These are phyloP conservation scores for Bombus soroeensis DNA, from an alignment of 1,140 invertebrate genomes.

Conservation along the genomic window DNA sequence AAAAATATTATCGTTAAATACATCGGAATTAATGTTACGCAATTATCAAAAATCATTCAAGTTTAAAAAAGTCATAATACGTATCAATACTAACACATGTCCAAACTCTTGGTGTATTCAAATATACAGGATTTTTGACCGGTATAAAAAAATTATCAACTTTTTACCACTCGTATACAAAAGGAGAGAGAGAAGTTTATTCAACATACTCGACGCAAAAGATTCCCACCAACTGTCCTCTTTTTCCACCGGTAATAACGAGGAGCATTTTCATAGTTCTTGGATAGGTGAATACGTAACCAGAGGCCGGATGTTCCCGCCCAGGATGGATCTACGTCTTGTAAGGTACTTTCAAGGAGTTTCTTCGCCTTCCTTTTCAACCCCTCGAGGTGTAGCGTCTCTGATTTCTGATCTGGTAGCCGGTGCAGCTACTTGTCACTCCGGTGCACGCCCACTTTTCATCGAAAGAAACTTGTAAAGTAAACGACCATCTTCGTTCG, in stretches of 20 bases:
- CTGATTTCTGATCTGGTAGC: constrained; percentile 82
- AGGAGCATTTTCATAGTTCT: constrained; percentile 52
- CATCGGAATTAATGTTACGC: too few relatives aligned
- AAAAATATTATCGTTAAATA: too few relatives aligned
- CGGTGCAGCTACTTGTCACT: constrained; percentile 80
- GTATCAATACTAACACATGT: too few relatives aligned
- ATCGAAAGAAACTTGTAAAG: constrained; percentile 30
- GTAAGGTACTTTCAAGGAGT: constrained; percentile 74
- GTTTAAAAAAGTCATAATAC: too few relatives aligned
- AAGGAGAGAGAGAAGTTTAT: neutral
- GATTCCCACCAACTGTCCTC: constrained; percentile 60
- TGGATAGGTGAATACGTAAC: constrained; percentile 76
- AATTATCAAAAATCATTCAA: too few relatives aligned
- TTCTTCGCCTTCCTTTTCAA: constrained; percentile 65
- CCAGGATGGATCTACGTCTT: constrained; percentile 79
- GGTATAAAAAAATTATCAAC: neutral
- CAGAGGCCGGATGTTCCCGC: constrained; percentile 82
- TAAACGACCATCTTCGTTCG: constrained; percentile 70
- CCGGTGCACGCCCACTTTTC: constrained; percentile 61
- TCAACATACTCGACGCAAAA: constrained; percentile 31
- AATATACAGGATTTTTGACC: neutral
- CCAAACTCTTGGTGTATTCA: neutral
- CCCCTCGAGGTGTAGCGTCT: constrained; percentile 71
- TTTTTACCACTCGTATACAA: neutral
- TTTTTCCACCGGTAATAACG: constrained; percentile 53